These are phyloP conservation scores for Aspiorhynchus laticeps DNA, from an alignment of 2,113 vertebrate species.

Conservation along the genomic window DNA sequence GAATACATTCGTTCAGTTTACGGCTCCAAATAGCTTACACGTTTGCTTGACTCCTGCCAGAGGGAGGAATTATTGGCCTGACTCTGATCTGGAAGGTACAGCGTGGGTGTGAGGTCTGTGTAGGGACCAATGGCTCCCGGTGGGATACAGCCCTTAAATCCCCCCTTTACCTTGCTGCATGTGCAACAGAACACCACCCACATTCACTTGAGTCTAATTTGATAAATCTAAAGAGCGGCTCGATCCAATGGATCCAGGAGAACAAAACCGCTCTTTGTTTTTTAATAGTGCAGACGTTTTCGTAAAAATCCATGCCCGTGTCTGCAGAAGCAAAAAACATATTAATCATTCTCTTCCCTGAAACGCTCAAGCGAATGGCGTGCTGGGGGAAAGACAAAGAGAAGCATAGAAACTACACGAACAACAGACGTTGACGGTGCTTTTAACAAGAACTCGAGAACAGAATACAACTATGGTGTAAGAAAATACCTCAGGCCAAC, in stretches of 20 bases:
- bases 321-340: slow-evolving; percentile 50
- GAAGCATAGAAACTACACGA: slow-evolving; percentile 40
- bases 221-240: slow-evolving; percentile 56
- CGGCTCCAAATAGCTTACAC: slow-evolving; percentile 30
- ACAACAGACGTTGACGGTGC: neutral
- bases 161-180: slow-evolving; percentile 47
- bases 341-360: slow-evolving; percentile 54
- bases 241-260: slow-evolving; percentile 51
- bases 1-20: neutral
- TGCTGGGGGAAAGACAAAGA: slow-evolving; percentile 33
- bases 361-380: slow-evolving; percentile 46
- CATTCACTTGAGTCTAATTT: slow-evolving; percentile 54
- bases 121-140: slow-evolving; percentile 49
- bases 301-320: slow-evolving; percentile 49
- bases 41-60: slow-evolving; percentile 45
- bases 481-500: neutral
- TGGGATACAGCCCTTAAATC: slow-evolving; percentile 52
- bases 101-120: slow-evolving; percentile 50
- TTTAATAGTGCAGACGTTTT: slow-evolving; percentile 50
- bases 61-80: slow-evolving; percentile 31
- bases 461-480: neutral
- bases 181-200: slow-evolving; percentile 57
- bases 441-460: slow-evolving; percentile 7
- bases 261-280: slow-evolving; percentile 57
- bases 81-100: slow-evolving; percentile 43